Evolutionary conservation across 2,797 vertebrate genomes (phyloP).

Genomic region (Platalea minor): DNA sequence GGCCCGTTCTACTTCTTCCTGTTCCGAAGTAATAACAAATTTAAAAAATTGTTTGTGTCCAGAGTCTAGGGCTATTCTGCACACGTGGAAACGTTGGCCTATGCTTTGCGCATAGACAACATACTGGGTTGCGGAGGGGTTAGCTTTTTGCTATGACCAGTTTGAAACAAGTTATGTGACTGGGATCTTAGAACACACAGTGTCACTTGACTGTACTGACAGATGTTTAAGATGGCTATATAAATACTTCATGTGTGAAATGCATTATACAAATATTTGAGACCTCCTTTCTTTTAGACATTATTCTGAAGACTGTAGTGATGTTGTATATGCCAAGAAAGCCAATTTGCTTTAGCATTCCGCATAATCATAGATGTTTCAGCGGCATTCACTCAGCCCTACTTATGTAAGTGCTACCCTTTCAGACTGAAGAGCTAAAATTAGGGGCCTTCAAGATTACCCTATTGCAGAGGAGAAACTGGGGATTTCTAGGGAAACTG

Average conservation of each 20-base stretch:
- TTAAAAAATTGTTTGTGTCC: background rate
- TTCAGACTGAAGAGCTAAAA: slow-evolving; percentile 44
- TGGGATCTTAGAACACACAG: background rate
- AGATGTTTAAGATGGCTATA: background rate
- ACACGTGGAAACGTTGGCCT: background rate
- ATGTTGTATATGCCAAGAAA: background rate
- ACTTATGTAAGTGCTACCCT: slow-evolving; percentile 10
- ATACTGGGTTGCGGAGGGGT: background rate
- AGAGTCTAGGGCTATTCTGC: background rate
- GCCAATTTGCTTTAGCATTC: background rate
- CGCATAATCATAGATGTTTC: slow-evolving; percentile 18
- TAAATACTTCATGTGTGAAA: background rate
- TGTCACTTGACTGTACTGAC: background rate
- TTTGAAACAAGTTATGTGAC: background rate
- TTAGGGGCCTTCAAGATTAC: slow-evolving; percentile 37
- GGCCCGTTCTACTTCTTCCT: background rate
- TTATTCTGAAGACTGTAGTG: background rate
- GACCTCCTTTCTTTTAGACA: background rate
- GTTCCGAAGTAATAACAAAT: background rate
- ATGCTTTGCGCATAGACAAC: background rate
- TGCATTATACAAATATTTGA: background rate
- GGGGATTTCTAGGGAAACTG: slow-evolving; percentile 34
- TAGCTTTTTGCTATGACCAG: background rate
- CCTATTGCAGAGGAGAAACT: slow-evolving; percentile 17
- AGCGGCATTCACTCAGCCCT: slow-evolving; percentile 24